Percentiles rank a stretch among this genome's conserved stretches.
Conservation (phyloP, 2,113 vertebrate genomes). For the Alligator sinensis region DNA sequence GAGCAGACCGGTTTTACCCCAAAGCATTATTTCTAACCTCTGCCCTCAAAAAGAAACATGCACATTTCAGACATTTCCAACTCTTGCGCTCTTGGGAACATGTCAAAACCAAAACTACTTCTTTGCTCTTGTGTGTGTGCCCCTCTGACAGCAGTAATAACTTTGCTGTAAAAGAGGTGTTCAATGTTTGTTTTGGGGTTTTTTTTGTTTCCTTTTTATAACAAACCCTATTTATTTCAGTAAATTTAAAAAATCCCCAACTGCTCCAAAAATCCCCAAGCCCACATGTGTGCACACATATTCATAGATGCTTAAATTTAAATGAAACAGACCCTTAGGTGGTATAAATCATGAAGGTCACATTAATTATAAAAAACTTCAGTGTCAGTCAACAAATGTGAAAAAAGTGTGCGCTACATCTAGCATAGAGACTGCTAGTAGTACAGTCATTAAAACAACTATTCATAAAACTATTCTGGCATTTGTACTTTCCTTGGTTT, state of each 20-base stretch:
- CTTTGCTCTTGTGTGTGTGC: rapidly evolving
- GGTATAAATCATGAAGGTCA: too few relatives aligned
- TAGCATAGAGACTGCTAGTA: too few relatives aligned
- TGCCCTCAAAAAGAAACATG: background rate
- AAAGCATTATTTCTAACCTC: background rate
- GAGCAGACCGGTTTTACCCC: background rate
- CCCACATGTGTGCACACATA: too few relatives aligned
- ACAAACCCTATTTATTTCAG: background rate
- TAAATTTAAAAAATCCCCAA: too few relatives aligned
- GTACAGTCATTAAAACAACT: too few relatives aligned
- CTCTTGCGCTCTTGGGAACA: background rate
- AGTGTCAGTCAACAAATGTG: too few relatives aligned
- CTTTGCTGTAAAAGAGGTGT: background rate
- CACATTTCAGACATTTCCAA: background rate
- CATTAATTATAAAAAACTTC: too few relatives aligned
- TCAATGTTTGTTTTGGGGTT: background rate
- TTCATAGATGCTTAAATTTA: too few relatives aligned
- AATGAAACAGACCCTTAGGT: too few relatives aligned
- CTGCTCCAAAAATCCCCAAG: too few relatives aligned
- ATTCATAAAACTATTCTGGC: background rate
- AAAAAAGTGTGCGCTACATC: too few relatives aligned
- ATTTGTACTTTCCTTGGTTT: background rate
- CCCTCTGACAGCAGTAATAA: background rate
- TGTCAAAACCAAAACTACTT: background rate
- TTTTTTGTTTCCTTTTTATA: background rate